phyloP scores from a whole-genome alignment of 2,113 vertebrate species.

The Phrynosoma platyrhinos region DNA sequence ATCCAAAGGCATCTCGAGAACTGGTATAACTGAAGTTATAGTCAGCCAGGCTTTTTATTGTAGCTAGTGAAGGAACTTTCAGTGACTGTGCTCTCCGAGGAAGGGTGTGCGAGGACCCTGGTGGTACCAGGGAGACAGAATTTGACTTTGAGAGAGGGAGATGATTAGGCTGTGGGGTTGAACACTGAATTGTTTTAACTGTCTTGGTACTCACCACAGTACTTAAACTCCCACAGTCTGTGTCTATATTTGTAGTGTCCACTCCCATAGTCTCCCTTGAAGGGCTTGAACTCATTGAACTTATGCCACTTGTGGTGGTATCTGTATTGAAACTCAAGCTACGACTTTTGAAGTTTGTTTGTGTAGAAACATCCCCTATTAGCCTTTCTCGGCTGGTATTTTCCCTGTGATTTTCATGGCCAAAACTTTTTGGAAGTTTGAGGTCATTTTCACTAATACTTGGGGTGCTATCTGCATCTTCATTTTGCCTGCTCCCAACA shows the following conservation, averaged over 20 bases:
- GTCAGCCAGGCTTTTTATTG: slow-evolving; percentile 95
- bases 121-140: slow-evolving; percentile 90
- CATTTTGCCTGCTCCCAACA: slow-evolving; percentile 83
- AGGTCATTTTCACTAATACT: slow-evolving; percentile 83
- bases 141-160: slow-evolving; percentile 90
- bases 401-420: slow-evolving; percentile 84
- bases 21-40: slow-evolving; percentile 98
- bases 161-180: slow-evolving; percentile 89
- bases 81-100: slow-evolving; percentile 96
- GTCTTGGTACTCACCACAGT: slow-evolving; percentile 95
- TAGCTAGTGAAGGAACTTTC: slow-evolving; percentile 92
- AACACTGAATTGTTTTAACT: slow-evolving; percentile 88
- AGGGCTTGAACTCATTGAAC: slow-evolving; percentile 98
- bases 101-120: slow-evolving; percentile 95
- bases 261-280: slow-evolving; percentile 93
- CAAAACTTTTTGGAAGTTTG: slow-evolving; percentile 80
- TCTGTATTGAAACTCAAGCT: slow-evolving; percentile 99
- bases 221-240: slow-evolving; percentile 96
- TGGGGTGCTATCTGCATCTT: slow-evolving; percentile 85
- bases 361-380: slow-evolving; percentile 85
- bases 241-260: slow-evolving; percentile 88
- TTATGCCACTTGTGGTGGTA: slow-evolving; percentile 98
- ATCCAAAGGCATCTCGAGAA: slow-evolving; percentile 94
- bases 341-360: slow-evolving; percentile 94
- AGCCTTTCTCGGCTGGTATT: slow-evolving; percentile 91